Percentiles rank a stretch among this genome's conserved stretches.
phyloP scores from a whole-genome alignment of 1,140 invertebrate genomes.

The Linepithema humile region DNA sequence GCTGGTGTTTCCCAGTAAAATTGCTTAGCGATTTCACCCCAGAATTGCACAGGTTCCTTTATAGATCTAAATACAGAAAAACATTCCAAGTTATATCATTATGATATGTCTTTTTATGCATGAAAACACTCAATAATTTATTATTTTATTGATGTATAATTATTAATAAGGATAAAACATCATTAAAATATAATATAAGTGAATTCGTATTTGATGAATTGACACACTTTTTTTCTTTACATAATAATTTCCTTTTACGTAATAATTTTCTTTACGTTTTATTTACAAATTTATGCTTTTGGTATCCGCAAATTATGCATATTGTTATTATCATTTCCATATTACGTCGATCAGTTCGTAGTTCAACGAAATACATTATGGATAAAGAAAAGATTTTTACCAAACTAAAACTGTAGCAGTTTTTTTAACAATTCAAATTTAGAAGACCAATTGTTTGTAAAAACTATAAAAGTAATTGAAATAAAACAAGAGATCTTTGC shows the following conservation, averaged over 20 bases:
- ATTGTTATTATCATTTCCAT: background rate
- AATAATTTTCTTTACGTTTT: background rate
- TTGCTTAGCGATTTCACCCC: slow-evolving; percentile 94
- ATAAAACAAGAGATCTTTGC: no score
- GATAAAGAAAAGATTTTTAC: background rate
- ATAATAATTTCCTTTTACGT: background rate
- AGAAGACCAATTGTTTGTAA: no score
- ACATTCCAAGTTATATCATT: background rate
- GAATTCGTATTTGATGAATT: background rate
- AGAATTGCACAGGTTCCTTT: slow-evolving; percentile 94
- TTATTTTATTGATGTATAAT: background rate
- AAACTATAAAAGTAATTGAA: no score
- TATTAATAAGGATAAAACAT: background rate
- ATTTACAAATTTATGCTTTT: slow-evolving; percentile 48
- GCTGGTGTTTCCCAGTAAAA: slow-evolving; percentile 95
- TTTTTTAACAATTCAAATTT: no score
- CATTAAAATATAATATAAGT: background rate
- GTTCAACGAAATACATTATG: background rate
- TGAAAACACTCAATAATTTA: background rate
- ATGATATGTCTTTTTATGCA: background rate
- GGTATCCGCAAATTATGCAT: background rate
- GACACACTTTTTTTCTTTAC: background rate
- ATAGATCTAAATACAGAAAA: slow-evolving; percentile 86
- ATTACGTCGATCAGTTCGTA: background rate
- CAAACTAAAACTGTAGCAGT: background rate